These are phyloP conservation scores for Grallaria varia DNA, from an alignment of 2,113 vertebrate genomes.

Conservation along the genomic window DNA sequence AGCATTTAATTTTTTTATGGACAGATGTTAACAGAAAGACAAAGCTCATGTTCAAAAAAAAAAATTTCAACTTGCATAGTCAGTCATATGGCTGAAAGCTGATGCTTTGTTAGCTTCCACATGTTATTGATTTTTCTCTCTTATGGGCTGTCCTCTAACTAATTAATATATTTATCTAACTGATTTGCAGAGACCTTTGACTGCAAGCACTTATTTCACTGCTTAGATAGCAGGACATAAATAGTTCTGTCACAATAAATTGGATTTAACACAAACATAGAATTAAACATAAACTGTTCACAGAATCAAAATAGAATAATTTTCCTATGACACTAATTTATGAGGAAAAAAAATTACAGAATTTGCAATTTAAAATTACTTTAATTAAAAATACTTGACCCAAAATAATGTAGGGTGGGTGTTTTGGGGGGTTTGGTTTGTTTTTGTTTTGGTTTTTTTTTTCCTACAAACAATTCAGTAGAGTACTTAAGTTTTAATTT, in stretches of 20 bases:
- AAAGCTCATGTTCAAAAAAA: background rate
- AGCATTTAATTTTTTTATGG: background rate
- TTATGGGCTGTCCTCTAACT: background rate
- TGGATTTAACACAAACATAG: background rate
- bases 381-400: background rate
- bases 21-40: background rate
- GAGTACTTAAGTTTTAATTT: background rate
- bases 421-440: too few species aligned
- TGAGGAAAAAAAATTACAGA: background rate
- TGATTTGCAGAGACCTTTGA: background rate
- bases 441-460: background rate
- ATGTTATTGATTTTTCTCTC: background rate
- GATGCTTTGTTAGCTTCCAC: background rate
- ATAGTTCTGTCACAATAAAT: background rate
- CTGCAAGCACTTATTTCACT: background rate
- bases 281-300: background rate
- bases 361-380: background rate
- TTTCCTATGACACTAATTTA: background rate
- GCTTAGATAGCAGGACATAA: background rate
- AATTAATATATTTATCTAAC: constrained; percentile 51
- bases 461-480: background rate
- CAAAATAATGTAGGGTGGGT: background rate
- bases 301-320: background rate
- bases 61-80: background rate
- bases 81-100: background rate